Conservation (phyloP, 23 tunicate genomes). For the Trididemnum clinides region DNA sequence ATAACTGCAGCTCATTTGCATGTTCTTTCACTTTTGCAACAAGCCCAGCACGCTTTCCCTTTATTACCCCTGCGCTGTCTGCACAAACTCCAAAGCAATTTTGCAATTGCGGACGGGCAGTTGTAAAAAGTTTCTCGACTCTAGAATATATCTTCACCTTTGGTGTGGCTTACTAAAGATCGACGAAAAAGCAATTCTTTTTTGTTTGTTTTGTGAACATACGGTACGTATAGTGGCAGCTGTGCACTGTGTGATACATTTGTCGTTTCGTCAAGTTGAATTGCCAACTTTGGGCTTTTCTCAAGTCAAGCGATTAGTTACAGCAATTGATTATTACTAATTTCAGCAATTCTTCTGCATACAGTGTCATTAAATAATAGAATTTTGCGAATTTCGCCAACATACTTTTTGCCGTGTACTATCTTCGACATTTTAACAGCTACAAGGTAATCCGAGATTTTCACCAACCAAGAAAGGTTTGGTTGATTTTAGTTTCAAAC, state of each 20-base stretch:
- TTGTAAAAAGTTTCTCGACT: background rate
- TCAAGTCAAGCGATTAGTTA: conserved; percentile 18
- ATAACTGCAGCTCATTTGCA: background rate
- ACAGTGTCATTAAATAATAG: background rate
- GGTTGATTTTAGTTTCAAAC: background rate
- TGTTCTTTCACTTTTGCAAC: too few relatives aligned
- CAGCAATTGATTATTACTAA: too few relatives aligned
- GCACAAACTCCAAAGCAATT: conserved; percentile 24
- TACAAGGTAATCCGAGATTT: background rate
- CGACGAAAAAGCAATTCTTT: conserved; percentile 29
- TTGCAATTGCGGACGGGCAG: conserved; percentile 1
- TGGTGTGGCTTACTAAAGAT: background rate
- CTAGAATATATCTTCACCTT: conserved; percentile 28
- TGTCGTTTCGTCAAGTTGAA: conserved; percentile 32
- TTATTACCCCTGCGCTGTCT: conserved; percentile 26
- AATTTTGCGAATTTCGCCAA: background rate
- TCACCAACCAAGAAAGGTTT: background rate
- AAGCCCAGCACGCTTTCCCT: conserved; percentile 1
- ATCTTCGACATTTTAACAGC: background rate
- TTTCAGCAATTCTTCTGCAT: background rate
- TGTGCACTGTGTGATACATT: conserved; percentile 13
- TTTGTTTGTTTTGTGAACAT: background rate
- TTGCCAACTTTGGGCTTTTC: conserved; percentile 32
- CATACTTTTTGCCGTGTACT: background rate
- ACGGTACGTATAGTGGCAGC: conserved; percentile 29